These are phyloP conservation scores for Nerophis ophidion DNA, from an alignment of 2,113 vertebrate genomes.

Conservation along the genomic window DNA sequence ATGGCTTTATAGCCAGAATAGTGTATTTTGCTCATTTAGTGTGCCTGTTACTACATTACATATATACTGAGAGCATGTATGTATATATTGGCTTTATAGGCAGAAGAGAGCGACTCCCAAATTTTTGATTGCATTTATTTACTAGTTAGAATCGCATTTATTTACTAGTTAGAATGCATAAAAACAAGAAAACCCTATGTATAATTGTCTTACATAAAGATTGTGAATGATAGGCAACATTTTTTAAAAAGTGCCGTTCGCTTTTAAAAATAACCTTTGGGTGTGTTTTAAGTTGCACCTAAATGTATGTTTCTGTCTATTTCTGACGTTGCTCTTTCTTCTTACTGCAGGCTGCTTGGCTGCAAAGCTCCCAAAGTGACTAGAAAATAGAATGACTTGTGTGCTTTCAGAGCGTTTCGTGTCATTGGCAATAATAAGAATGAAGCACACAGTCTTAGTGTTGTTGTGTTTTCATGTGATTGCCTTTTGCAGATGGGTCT, in stretches of 20 bases:
- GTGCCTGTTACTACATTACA: too few species aligned
- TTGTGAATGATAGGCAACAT: background rate
- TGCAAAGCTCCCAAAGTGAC: background rate
- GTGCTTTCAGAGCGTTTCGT: background rate
- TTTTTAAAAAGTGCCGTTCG: background rate
- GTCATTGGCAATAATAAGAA: background rate
- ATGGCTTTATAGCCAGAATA: too few species aligned
- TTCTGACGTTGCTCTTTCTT: slow-evolving; percentile 2
- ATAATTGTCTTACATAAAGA: too few species aligned
- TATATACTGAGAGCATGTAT: too few species aligned
- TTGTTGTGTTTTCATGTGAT: slow-evolving; percentile 2
- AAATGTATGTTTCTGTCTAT: background rate
- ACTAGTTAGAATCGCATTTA: too few species aligned
- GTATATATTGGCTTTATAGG: too few species aligned
- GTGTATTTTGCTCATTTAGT: too few species aligned
- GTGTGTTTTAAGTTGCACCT: background rate
- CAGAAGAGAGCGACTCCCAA: too few species aligned
- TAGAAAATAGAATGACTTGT: background rate
- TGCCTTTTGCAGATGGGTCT: slow-evolving; percentile 11
- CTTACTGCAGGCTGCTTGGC: background rate
- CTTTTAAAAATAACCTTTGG: too few species aligned
- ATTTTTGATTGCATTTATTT: too few species aligned
- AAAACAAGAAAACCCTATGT: too few species aligned
- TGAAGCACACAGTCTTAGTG: background rate
- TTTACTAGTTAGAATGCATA: too few species aligned